Evolutionary conservation across 2,888 invertebrate genomes (phyloP), one percentile per base, ranked within the genome.

Genomic region (Diloba caeruleocephala): DNA sequence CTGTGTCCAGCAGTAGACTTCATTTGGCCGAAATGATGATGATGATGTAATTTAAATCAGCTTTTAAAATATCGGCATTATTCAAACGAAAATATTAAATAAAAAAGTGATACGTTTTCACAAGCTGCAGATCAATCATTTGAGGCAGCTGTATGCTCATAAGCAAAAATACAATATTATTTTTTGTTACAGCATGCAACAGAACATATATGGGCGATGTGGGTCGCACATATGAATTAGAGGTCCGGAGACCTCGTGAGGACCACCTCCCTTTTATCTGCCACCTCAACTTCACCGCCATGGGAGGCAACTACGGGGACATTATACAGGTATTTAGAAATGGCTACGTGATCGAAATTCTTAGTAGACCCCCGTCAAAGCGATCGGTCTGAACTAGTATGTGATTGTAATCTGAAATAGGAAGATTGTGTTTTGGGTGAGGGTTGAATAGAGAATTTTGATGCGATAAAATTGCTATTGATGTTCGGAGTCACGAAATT

Each of bases 261-360:
- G 95, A 96, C 71, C 95, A 96, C 75, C 94, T 97, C 60, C 97
- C 97, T 14, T 97, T 97, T 88, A 91, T 97, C 71, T 97, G 97
- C 87, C 96, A 96, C 81, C 95, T 97, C 77, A 97, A 97, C 87
- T 97, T 97, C 88, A 97, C 97, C 43, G 97, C 97, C 39, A 96
- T 95, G 56, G 97, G 97, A 45, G 96, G 95, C 23, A 94, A 95
- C 76, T 95, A 96, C 71, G 97, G 72, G 41, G 72, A 72, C 68
- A 72, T 72, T 62, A 72, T 72, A 64, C 72, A 74, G 74, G 74
- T 74, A 74, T 66, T 71, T 74, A 68, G 60, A 65, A 39, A 53
- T 52, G 33, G 38, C 26, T 51, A 73, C 71, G 71, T 72, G 74
- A 61, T 54, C 36, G 15, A 48, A 52, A 58, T 43, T 13, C 23